Evolutionary conservation across 2,113 vertebrate genomes (phyloP), one percentile per base, ranked within the genome.

Genomic region (Vicugna pacos): DNA sequence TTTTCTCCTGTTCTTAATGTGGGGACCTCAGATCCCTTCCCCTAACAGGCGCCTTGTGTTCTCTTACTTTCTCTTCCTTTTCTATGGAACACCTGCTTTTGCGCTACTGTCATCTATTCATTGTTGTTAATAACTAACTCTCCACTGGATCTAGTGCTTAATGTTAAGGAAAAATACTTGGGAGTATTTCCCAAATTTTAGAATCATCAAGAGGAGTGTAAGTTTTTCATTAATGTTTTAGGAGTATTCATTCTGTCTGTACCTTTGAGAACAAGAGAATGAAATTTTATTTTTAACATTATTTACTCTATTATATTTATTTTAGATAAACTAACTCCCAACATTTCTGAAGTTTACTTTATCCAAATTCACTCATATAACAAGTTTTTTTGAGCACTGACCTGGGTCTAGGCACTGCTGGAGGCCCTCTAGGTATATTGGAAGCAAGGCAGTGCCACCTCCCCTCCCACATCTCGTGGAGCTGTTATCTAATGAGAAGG

Each of bases 261-360:
- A 46, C n/a, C 75, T 73, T 54, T 1, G 28, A 46, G n/a, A 76
- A 19, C 26, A 84, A 65, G 38, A 73, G 84, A 64, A 75, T 73
- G 42, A 62, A 54, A 42, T 65, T 85, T 76, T 56, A 28, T 65
- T 93, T 90, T 93, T 93, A 91, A 60, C 56, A 93, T 35, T 35
- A 35, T 35, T 62, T 38, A 38, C 38, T 38, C 4, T 38, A 38
- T 38, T 76, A 17, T 35, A 26, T 80, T 76, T 91, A 56, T 48
- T 72, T 81, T n/a, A 91, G 38, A 28, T 81, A 91, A 42, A 84
- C 54, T 65, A 65, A 65, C n/a, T 24, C 7, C 42, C 26, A 42
- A 79, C 46, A 84, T 16, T 91, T 82, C 83, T 83, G 17, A 70
- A 52, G 42, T 62, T 73, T 62, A 62, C 32, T 93, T 46, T 76